Conservation (phyloP, 2,113 vertebrate genomes). For the rabbit (Oryctolagus cuniculus) region DNA sequence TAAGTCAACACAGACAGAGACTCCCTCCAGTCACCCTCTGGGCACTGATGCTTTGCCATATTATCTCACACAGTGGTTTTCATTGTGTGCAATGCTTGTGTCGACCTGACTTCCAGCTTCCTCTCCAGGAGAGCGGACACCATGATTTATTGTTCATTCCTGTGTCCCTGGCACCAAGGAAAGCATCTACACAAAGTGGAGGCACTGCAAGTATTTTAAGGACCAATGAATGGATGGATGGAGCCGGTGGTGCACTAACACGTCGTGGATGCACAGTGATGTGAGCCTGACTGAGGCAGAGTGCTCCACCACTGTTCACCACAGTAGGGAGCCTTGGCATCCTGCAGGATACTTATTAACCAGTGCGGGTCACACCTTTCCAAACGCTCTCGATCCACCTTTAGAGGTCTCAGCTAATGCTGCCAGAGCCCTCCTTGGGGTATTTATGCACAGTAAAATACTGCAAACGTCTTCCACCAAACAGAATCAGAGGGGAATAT, state of each 20-base stretch:
- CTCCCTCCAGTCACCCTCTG: background rate
- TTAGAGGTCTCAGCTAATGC: background rate
- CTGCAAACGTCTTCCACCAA: background rate
- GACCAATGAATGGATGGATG: background rate
- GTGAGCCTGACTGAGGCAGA: fast-evolving
- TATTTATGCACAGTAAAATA: background rate
- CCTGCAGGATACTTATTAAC: background rate
- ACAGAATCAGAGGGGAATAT: background rate
- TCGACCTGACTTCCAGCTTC: background rate
- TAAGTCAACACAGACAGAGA: background rate
- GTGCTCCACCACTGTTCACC: background rate
- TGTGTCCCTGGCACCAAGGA: background rate
- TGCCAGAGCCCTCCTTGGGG: background rate
- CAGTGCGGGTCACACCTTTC: background rate
- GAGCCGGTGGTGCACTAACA: too few species aligned
- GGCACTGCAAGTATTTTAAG: too few species aligned
- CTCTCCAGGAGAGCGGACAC: background rate
- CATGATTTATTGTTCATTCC: background rate
- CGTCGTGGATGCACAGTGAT: background rate
- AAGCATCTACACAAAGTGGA: background rate
- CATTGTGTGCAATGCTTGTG: background rate
- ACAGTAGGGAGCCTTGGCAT: background rate
- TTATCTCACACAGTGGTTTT: background rate
- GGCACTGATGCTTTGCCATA: background rate
- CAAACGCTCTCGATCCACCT: background rate